Conservation (phyloP, 2,113 vertebrate genomes). For the Charina bottae region DNA sequence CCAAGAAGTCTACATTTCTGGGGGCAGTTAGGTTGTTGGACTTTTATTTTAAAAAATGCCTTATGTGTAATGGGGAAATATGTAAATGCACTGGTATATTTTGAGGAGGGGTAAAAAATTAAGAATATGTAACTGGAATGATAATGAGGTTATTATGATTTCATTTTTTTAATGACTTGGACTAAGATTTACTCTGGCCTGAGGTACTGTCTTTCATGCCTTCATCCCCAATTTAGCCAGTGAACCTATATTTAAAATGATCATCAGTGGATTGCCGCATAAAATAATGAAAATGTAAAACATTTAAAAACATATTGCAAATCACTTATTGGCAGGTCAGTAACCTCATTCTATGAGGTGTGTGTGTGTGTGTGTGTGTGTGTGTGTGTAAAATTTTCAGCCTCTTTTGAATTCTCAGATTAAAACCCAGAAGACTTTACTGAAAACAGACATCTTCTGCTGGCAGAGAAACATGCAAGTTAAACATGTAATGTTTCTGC, state of each 20-base stretch:
- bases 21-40: too few species aligned
- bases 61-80: too few species aligned
- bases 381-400: not conserved
- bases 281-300: conserved; percentile 75
- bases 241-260: conserved; percentile 70
- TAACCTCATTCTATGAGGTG: conserved; percentile 62
- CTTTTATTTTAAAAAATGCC: too few species aligned
- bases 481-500: conserved; percentile 65
- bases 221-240: conserved; percentile 57
- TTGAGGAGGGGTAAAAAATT: too few species aligned
- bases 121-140: too few species aligned
- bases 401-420: conserved; percentile 68
- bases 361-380: too few species aligned
- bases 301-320: conserved; percentile 72
- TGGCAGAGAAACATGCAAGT: conserved; percentile 65
- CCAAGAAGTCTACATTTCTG: too few species aligned
- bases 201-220: conserved; percentile 52
- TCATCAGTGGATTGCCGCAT: conserved; percentile 64
- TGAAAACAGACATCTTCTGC: conserved; percentile 63
- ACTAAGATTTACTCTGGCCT: too few species aligned
- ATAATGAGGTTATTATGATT: too few species aligned
- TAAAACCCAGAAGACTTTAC: conserved; percentile 68
- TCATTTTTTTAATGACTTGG: too few species aligned
- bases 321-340: conserved; percentile 74
- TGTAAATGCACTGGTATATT: too few species aligned